Base-by-base conservation (phyloP, 2,797 vertebrate genomes). In the Cephalopachus bancanus region DNA sequence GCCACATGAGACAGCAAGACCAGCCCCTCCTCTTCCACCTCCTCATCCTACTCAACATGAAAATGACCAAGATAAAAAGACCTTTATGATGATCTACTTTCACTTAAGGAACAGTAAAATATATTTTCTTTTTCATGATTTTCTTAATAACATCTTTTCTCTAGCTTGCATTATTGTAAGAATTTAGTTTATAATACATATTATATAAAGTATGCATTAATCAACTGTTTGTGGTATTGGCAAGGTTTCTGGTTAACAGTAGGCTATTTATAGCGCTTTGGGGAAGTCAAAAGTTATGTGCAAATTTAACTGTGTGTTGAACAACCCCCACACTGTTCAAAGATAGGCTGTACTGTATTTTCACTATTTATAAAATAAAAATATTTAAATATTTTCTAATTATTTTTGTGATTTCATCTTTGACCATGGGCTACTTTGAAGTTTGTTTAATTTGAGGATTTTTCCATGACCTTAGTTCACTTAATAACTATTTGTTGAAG, bases 361-460 rank as follows among this genome's bases (percentile, higher is more conserved):
- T 89, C 67, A 53, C 57, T 89, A 75, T 60, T 88, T 22, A 55
- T 96, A 93, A 91, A 53, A 76, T 96, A 12, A 95, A 95, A 88
- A n/a, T 71, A 83, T 53, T 91, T 85, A 95, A 88, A n/a, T 71
- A 83, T 53, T 91, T 85, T 91, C 33, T 72, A 71, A 83, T 53
- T 87, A 83, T 59, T 67, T 60, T 84, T 84, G 14, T 81, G 51
- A 89, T 85, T 81, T 93, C n/a, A 44, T 92, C 64, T 80, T 72
- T 89, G 30, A 57, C 62, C 55, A 17, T 89, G 19, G 60, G 74
- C 85, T 55, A 59, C 64, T 91, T 84, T 72, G 30, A 93, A 71
- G 15, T 72, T 6, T 59, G 65, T 74, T 83, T 49, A 83, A 86
- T 79, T 85, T 75, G 62, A 28, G 51, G n/a, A 14, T 84, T 59